A percentile compares a stretch with the other conserved stretches of the same genome.
Evolutionary conservation across 2,113 vertebrate species (phyloP).

Genomic region (Leptodactylus fuscus): DNA sequence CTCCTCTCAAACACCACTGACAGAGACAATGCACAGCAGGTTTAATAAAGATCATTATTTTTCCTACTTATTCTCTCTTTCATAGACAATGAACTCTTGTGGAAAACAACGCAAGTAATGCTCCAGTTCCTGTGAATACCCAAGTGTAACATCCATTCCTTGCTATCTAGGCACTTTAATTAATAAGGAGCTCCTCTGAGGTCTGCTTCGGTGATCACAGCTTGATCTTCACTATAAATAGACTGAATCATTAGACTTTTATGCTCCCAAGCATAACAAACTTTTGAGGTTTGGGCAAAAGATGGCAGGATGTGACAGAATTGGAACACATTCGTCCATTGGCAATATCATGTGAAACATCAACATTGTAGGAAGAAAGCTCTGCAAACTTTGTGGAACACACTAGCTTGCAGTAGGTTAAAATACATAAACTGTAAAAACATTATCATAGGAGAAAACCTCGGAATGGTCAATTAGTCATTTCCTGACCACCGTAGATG

Average conservation of each 20-base stretch:
- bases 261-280: background rate
- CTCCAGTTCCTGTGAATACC: slow-evolving; percentile 17
- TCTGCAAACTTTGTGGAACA: background rate
- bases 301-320: background rate
- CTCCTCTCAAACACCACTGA: background rate
- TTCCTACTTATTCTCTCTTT: background rate
- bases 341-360: background rate
- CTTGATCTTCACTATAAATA: slow-evolving; percentile 1
- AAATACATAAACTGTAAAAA: background rate
- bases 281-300: slow-evolving; percentile 5
- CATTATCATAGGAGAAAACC: background rate
- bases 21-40: background rate
- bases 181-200: background rate
- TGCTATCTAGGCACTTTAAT: slow-evolving; percentile 19
- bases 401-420: background rate
- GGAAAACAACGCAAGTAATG: background rate
- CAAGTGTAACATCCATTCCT: background rate
- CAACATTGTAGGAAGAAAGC: background rate
- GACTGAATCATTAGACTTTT: background rate
- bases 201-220: background rate
- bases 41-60: slow-evolving; percentile 21
- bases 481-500: slow-evolving; percentile 19
- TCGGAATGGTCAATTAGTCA: slow-evolving; percentile 1
- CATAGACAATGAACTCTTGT: slow-evolving; percentile 16
- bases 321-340: background rate